Conservation (phyloP, 92 coral and sea anemone species). For the Phymanthus crucifer region DNA sequence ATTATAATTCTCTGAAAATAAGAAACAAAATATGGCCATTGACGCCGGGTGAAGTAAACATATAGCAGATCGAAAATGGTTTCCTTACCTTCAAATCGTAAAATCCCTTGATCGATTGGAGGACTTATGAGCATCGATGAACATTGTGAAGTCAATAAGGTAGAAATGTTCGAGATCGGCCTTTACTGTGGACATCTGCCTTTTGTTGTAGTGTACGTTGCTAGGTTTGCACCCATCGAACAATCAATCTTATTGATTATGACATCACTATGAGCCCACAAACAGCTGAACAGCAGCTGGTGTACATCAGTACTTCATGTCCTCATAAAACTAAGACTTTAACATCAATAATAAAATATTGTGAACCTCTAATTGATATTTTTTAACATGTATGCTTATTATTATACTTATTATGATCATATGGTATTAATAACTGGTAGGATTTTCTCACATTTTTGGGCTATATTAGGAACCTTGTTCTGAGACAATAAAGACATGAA, state of each 20-base stretch:
- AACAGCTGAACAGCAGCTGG: background rate
- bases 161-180: background rate
- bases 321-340: no score
- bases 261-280: constrained; percentile 4
- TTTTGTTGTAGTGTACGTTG: background rate
- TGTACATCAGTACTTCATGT: background rate
- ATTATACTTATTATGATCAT: background rate
- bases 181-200: background rate
- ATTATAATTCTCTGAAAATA: background rate
- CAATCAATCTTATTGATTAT: background rate
- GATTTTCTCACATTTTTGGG: background rate
- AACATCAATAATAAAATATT: background rate
- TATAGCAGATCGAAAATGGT: background rate
- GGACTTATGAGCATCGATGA: background rate
- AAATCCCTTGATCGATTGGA: background rate
- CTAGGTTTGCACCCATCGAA: background rate
- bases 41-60: background rate
- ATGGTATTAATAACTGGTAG: background rate
- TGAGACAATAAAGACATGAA: background rate
- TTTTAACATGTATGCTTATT: background rate
- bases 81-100: background rate
- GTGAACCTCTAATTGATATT: background rate
- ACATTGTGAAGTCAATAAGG: background rate
- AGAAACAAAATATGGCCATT: background rate
- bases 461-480: background rate